Evolutionary conservation across 2,888 invertebrate species (phyloP).

Genomic region (Merodon equestris): DNA sequence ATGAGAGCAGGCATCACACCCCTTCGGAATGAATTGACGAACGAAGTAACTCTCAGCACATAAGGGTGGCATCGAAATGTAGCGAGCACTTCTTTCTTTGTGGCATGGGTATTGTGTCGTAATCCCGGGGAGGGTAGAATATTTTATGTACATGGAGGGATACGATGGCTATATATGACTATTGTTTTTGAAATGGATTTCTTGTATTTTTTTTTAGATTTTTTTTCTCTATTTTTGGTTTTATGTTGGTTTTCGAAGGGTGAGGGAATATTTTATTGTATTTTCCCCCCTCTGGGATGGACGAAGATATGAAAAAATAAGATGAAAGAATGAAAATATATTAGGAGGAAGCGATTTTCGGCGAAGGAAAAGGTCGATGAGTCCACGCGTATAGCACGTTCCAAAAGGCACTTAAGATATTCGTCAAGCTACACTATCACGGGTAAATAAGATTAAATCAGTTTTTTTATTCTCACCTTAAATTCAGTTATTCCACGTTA

Average conservation of each 20-base stretch:
- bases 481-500: not conserved
- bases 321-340: constrained; percentile 40
- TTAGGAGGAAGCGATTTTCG: too few relatives aligned
- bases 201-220: constrained; percentile 9
- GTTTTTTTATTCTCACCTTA: constrained; percentile 10
- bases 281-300: constrained; percentile 30
- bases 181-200: constrained; percentile 53
- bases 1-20: constrained; percentile 41
- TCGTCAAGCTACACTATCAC: not conserved
- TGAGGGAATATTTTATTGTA: constrained; percentile 54
- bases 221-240: constrained; percentile 20
- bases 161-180: constrained; percentile 30
- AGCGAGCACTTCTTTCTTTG: constrained; percentile 23
- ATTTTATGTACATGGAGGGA: constrained; percentile 35
- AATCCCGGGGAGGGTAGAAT: constrained; percentile 51
- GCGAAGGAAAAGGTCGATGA: too few relatives aligned
- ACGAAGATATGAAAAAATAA: constrained; percentile 1
- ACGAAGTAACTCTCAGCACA: constrained; percentile 28
- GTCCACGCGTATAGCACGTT: constrained; percentile 47
- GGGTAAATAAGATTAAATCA: too few relatives aligned
- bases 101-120: constrained; percentile 5
- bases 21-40: constrained; percentile 35
- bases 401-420: not conserved
- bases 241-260: constrained; percentile 6
- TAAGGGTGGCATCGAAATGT: constrained; percentile 45